A percentile compares a stretch with the other conserved stretches of the same genome.
Evolutionary conservation across 2,797 vertebrate genomes (phyloP).

Genomic region (Tapera naevia): DNA sequence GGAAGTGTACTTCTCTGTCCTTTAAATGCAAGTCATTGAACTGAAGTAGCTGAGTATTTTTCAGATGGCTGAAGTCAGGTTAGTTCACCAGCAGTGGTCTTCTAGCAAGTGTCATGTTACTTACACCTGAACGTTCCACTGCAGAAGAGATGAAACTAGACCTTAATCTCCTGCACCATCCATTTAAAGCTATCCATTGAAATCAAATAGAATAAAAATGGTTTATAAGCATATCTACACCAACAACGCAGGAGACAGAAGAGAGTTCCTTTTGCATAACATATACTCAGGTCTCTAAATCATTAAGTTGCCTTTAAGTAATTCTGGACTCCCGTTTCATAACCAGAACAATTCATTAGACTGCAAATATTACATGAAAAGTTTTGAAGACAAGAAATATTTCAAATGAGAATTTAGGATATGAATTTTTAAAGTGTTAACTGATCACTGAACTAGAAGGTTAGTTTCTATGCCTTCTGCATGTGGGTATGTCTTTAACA

Average conservation of each 20-base stretch:
- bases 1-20: not conserved
- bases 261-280: not conserved
- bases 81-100: not conserved
- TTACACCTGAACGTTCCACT: not conserved
- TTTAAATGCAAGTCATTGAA: not conserved
- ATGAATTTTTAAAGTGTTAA: not conserved
- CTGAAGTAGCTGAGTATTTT: not conserved
- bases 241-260: not conserved
- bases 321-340: not conserved
- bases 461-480: not conserved
- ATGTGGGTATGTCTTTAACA: not conserved
- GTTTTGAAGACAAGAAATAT: conserved; percentile 1
- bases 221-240: not conserved
- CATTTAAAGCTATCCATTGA: not conserved
- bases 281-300: not conserved
- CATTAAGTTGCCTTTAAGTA: not conserved
- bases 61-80: not conserved
- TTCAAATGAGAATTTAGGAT: conserved; percentile 7
- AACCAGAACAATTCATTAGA: conserved; percentile 16
- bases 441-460: not conserved
- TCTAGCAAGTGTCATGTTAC: not conserved
- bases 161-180: not conserved
- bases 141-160: not conserved
- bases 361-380: not conserved
- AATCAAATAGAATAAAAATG: not conserved